Evolutionary conservation across 1,140 invertebrate species (phyloP), one percentile per base, ranked within the genome.

Genomic region (Zaprionus camerounensis): DNA sequence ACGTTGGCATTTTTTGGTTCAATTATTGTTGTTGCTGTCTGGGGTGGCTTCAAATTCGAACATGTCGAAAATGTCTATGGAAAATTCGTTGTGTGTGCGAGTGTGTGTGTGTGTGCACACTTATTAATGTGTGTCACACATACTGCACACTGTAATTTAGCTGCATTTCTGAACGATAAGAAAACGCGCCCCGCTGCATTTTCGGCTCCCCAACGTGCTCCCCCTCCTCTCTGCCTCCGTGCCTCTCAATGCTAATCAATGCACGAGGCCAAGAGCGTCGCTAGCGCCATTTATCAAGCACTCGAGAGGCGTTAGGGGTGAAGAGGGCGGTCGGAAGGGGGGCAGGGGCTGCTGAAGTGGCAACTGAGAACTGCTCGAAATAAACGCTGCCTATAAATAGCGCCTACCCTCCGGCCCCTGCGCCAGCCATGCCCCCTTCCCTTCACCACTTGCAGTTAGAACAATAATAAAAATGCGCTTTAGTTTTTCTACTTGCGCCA

Each of bases 381-480:
- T 76, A 80, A 64, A 55, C 41, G 36, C 41, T 41, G 38, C 24
- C 73, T 80, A 81, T 62, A 78, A 85, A 86, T 86, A 85, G 78
- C 66, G 9, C 31, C 31, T 34, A 11, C 9, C 2, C 9, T 0
- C 31, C 31, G 2, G 3, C 3, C 9, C 31, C 31, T 11, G 5
- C n/a, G 0, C 5, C 15, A n/a, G 38, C 15, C 38, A 15, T 15
- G 5, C 38, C 38, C 38, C 5, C 15, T 15, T 5, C n/a, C 38
- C 15, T 0, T 13, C 7, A 11, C 1, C n/a, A 9, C 41, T 46
- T 15, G 36, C 36, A 24, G 36, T 20, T 5, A 51, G 17, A 70
- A 71, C 58, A 69, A 73, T 55, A 73, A 72, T 55, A 73, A 72
- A 70, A 68, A 26, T 41, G 38, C 38, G 26, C 31, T 31, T 67